phyloP scores from a whole-genome alignment of 2,888 invertebrate genomes.

The Amorpha juglandis region DNA sequence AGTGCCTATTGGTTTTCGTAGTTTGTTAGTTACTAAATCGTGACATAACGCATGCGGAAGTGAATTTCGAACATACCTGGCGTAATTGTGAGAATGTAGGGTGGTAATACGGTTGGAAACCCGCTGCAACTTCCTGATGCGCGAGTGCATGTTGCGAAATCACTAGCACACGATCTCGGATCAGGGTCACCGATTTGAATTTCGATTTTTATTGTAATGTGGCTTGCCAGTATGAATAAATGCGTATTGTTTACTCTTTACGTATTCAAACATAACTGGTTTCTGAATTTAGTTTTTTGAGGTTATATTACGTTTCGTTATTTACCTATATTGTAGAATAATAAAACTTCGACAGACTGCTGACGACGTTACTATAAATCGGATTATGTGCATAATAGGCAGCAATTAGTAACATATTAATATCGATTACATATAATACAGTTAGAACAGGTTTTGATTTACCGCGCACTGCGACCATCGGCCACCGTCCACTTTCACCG shows the following conservation, averaged over 20 bases:
- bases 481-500: constrained; percentile 77
- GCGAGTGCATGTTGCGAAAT: constrained; percentile 41
- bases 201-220: constrained; percentile 34
- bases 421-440: constrained; percentile 31
- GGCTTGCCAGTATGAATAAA: constrained; percentile 15
- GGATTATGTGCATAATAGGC: background rate
- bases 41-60: constrained; percentile 35
- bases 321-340: background rate
- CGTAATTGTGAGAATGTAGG: constrained; percentile 37
- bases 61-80: constrained; percentile 37
- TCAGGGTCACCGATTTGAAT: constrained; percentile 44
- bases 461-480: constrained; percentile 55
- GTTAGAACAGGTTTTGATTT: constrained; percentile 58
- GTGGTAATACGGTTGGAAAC: constrained; percentile 43
- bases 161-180: constrained; percentile 43
- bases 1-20: constrained; percentile 8
- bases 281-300: background rate
- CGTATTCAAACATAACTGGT: background rate
- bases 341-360: background rate
- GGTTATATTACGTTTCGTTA: background rate
- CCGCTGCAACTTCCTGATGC: constrained; percentile 44
- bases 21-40: constrained; percentile 26
- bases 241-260: background rate
- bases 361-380: background rate
- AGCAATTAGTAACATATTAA: constrained; percentile 35